Percentiles rank a stretch among this genome's conserved stretches.
These are phyloP conservation scores for Parapsyche elsis DNA, from an alignment of 1,140 invertebrate genomes.

Conservation along the genomic window DNA sequence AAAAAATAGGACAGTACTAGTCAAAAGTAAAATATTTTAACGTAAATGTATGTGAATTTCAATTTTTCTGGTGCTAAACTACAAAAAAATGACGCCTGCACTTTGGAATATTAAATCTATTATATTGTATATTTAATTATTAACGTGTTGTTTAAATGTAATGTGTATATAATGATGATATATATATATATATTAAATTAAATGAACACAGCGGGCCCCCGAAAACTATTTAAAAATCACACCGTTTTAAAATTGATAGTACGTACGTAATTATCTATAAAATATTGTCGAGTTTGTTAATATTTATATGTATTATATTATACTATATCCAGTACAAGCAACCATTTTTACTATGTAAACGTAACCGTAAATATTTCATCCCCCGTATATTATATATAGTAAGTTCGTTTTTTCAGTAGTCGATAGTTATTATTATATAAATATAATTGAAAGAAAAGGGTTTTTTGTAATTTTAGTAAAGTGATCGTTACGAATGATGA, in stretches of 20 bases:
- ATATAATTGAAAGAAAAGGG: slow-evolving; percentile 9
- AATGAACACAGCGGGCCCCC: not conserved
- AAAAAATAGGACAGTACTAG: too few species aligned
- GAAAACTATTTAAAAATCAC: not conserved
- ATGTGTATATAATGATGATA: not conserved
- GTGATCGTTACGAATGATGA: slow-evolving; percentile 2
- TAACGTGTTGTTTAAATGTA: not conserved
- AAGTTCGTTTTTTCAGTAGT: not conserved
- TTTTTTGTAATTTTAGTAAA: slow-evolving; percentile 25
- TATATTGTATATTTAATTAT: not conserved
- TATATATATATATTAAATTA: not conserved
- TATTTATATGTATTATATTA: too few species aligned
- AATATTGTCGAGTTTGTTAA: not conserved
- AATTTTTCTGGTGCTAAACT: slow-evolving; percentile 26
- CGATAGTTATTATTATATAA: not conserved
- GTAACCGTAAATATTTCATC: not conserved
- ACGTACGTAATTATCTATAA: not conserved
- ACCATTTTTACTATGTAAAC: slow-evolving; percentile 4
- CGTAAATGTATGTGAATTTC: not conserved
- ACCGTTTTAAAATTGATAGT: not conserved
- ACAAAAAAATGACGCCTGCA: slow-evolving; percentile 13
- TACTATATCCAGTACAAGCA: not conserved
- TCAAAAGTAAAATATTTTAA: too few species aligned
- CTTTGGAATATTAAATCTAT: not conserved
- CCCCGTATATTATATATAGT: not conserved